Evolutionary conservation across 2,797 vertebrate genomes (phyloP).

Genomic region (Sebastes taczanowskii): DNA sequence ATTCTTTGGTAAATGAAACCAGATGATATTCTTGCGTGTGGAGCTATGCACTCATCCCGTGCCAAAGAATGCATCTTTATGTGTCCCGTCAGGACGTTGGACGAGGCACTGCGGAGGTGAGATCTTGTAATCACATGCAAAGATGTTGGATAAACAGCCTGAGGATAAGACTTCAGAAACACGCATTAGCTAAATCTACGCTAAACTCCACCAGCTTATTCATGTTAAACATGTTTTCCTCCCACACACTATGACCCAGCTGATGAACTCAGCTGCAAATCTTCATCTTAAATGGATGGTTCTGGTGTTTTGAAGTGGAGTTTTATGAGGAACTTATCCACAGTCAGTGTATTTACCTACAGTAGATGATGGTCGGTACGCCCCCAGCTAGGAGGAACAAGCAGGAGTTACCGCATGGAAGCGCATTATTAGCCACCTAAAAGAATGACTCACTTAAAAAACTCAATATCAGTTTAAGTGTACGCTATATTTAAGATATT

Average conservation of each 20-base stretch:
- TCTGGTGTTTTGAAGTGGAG: background rate
- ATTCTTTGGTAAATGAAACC: constrained; percentile 52
- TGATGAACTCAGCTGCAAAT: background rate
- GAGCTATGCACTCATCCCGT: constrained; percentile 5
- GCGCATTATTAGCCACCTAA: too few relatives aligned
- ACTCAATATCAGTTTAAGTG: too few relatives aligned
- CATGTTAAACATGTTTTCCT: background rate
- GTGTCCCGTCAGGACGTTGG: background rate
- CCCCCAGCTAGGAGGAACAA: too few relatives aligned
- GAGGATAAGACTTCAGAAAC: constrained; percentile 9
- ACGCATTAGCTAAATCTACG: background rate
- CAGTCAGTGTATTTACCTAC: background rate
- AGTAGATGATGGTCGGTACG: too few relatives aligned
- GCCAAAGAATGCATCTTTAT: constrained; percentile 10
- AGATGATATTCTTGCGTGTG: constrained; percentile 35
- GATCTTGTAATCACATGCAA: constrained; percentile 25
- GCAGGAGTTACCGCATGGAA: background rate
- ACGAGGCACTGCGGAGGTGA: constrained; percentile 27
- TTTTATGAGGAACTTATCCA: background rate
- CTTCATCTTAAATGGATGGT: background rate
- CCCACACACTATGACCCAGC: constrained; percentile 6
- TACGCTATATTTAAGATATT: too few relatives aligned
- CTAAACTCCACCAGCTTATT: constrained; percentile 8
- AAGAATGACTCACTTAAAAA: too few relatives aligned
- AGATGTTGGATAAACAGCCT: constrained; percentile 45